Conservation (phyloP, 2,113 vertebrate genomes). For the Eleginops maclovinus region DNA sequence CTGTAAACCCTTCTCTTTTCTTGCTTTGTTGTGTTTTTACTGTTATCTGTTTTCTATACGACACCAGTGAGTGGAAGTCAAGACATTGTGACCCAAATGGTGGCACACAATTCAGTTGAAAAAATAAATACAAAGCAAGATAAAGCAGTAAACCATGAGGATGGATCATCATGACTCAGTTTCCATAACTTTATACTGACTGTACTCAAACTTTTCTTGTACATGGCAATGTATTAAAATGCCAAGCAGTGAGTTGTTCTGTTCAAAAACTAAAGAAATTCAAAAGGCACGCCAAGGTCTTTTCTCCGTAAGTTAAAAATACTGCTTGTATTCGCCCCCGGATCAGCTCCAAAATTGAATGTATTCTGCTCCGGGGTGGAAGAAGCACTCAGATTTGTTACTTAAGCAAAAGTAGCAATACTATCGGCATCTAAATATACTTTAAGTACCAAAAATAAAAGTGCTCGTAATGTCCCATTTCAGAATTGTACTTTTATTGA, state of each 20-base stretch:
- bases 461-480: too few relatives aligned
- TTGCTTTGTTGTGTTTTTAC: slow-evolving; percentile 9
- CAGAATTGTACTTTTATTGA: too few relatives aligned
- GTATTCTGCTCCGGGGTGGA: too few relatives aligned
- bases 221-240: not conserved
- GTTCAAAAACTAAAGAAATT: too few relatives aligned
- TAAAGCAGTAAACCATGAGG: not conserved
- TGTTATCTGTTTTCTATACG: not conserved
- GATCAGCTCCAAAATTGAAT: too few relatives aligned
- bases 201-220: not conserved
- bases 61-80: not conserved
- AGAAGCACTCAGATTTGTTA: too few relatives aligned
- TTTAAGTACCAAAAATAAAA: too few relatives aligned
- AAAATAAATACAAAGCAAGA: not conserved
- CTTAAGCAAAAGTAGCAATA: too few relatives aligned
- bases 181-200: not conserved
- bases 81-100: not conserved
- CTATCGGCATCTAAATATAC: too few relatives aligned
- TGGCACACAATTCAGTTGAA: not conserved
- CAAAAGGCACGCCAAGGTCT: too few relatives aligned
- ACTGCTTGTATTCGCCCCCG: too few relatives aligned
- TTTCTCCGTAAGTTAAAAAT: too few relatives aligned
- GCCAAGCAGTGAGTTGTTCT: not conserved
- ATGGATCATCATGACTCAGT: not conserved
- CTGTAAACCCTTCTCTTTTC: slow-evolving; percentile 31